A percentile compares a stretch with the other conserved stretches of the same genome.
phyloP scores from a whole-genome alignment of 2,113 vertebrate species.

The Stegostoma tigrinum region DNA sequence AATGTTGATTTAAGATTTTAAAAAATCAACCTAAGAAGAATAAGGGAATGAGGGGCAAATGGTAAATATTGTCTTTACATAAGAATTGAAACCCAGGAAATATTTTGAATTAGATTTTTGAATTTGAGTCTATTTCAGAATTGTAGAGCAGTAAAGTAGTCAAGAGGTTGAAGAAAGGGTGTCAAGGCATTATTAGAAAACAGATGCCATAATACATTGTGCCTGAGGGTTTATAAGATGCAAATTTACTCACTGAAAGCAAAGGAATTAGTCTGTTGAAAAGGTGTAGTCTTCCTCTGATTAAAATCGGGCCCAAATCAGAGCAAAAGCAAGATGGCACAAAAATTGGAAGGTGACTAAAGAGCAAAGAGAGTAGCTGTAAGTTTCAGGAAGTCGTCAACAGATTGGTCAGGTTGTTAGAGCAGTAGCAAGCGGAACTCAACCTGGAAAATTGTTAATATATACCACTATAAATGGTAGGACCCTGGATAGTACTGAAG shows the following conservation, averaged over 20 bases:
- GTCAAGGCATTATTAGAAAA: background rate
- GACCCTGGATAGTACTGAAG: too few species aligned
- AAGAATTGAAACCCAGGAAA: background rate
- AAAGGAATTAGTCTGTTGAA: background rate
- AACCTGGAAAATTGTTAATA: too few species aligned
- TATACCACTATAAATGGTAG: too few species aligned
- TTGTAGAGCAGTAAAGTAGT: background rate
- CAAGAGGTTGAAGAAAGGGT: background rate
- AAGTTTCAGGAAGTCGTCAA: too few species aligned
- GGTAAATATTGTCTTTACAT: background rate
- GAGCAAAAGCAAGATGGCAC: background rate
- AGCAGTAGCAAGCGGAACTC: too few species aligned
- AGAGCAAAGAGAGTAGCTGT: too few species aligned
- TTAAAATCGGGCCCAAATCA: background rate
- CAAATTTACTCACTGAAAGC: background rate
- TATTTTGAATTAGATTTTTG: background rate
- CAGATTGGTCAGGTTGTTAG: too few species aligned
- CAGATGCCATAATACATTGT: slow-evolving; percentile 1
- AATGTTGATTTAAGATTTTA: background rate
- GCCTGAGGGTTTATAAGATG: background rate
- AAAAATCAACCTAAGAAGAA: background rate
- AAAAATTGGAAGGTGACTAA: too few species aligned
- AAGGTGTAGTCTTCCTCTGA: background rate
- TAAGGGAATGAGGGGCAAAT: background rate
- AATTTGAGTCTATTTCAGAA: background rate